Base-by-base conservation (phyloP, 2,113 vertebrate genomes). In the Tyrannus savana region DNA sequence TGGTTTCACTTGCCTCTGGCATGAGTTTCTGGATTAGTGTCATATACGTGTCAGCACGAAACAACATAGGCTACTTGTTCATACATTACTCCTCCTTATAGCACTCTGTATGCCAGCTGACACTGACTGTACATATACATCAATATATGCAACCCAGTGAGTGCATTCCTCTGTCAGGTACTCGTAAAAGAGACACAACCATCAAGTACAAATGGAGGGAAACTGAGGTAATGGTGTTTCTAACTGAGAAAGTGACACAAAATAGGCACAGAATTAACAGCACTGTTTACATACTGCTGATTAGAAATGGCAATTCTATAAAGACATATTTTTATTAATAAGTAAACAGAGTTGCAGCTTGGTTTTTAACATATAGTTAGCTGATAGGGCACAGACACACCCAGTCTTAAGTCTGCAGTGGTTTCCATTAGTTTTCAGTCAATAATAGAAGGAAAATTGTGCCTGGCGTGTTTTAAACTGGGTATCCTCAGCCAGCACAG, bases 21-120 rank as follows among this genome's bases (percentile, higher is more conserved):
- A 87, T 28, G 55, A 88, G 90, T 93, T 97, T 96, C 93, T 47
- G 24, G 83, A 97, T 97, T 98, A 98, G 81, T 89, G 95, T 98
- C 97, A 95, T 91, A 94, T 64, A 91, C 3, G 12, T 49, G 84
- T 96, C 97, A 96, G 74, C 49, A 47, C 27, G 83, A 96, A 97
- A 95, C 90, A 96, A 91, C 72, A 77, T 35, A 53, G 49, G 75
- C 73, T 95, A 59, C 97, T 97, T 96, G 92, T 96, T 96, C 96
- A 95, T 92, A 76, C 55, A 62, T 96, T 94, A 95, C 56, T 92
- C 58, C 63, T 84, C 87, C 64, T 97, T 82, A 58, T 87, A 87
- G 90, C 81, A 82, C 80, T 95, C 95, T 87, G 28, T 62, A 94
- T 90, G 66, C 80, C 76, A 92, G 72, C 81, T 89, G 93, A 94